Evolutionary conservation across 2,888 invertebrate species (phyloP).

Genomic region (Catonia carolina): DNA sequence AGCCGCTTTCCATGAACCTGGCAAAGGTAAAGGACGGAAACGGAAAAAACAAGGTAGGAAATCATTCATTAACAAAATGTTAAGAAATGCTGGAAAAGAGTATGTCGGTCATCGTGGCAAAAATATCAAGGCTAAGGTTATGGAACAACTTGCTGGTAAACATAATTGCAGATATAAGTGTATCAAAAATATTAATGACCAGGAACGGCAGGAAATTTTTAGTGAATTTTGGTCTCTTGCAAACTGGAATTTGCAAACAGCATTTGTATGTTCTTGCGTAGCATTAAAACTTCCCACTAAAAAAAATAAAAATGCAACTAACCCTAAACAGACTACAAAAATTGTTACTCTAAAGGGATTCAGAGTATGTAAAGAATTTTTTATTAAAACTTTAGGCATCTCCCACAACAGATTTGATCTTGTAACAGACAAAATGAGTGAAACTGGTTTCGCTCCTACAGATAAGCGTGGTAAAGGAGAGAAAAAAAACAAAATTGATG

Average conservation of each 20-base stretch:
- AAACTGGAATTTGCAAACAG: constrained; percentile 1
- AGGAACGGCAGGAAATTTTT: not conserved
- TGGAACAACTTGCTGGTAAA: not conserved
- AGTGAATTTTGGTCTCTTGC: constrained; percentile 3
- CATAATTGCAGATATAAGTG: not conserved
- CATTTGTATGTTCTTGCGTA: not conserved
- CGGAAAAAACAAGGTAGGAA: constrained; percentile 2
- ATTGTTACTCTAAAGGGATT: constrained; percentile 4
- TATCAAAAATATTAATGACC: not conserved
- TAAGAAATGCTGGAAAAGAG: not conserved
- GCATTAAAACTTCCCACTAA: not conserved
- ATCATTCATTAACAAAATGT: not conserved
- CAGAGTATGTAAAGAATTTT: constrained; percentile 2
- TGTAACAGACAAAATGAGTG: not conserved
- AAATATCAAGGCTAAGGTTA: not conserved
- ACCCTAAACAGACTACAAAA: not conserved
- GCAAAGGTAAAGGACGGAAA: not conserved
- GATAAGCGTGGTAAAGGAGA: not conserved
- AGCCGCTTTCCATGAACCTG: not conserved
- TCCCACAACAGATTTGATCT: constrained; percentile 4
- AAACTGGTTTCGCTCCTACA: not conserved
- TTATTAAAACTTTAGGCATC: not conserved
- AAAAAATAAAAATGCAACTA: not conserved
- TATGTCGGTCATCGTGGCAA: constrained; percentile 2
- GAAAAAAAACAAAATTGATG: not conserved